Evolutionary conservation across 2,113 vertebrate genomes (phyloP).

Genomic region (Chaetodon trifascialis): DNA sequence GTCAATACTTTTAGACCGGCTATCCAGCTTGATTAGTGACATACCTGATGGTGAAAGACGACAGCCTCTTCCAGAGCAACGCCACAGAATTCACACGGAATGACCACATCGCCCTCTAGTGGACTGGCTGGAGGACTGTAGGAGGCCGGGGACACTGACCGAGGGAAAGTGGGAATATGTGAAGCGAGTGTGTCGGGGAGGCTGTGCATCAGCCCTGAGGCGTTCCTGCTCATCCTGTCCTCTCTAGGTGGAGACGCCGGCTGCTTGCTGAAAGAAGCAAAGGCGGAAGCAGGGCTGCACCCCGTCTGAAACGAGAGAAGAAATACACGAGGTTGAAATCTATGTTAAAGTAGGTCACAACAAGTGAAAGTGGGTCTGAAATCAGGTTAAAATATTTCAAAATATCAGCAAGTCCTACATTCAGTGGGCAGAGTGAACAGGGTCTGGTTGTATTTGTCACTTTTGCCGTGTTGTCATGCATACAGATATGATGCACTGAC

Average conservation of each 20-base stretch:
- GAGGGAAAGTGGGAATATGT: constrained; percentile 81
- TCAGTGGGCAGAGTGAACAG: neutral
- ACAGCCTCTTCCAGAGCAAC: constrained; percentile 91
- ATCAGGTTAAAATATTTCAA: neutral
- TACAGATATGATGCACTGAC: constrained; percentile 10
- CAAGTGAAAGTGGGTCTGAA: neutral
- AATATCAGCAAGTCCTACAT: neutral
- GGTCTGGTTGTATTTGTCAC: neutral
- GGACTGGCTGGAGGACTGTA: constrained; percentile 79
- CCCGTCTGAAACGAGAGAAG: constrained; percentile 86
- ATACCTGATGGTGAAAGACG: constrained; percentile 96
- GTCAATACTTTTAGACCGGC: neutral
- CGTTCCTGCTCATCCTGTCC: constrained; percentile 65
- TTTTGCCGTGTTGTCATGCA: neutral
- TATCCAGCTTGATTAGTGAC: neutral
- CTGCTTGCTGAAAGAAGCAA: constrained; percentile 89
- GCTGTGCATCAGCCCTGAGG: constrained; percentile 66
- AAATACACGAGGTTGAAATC: neutral
- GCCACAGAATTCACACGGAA: constrained; percentile 97
- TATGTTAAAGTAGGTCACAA: neutral
- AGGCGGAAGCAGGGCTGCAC: constrained; percentile 91
- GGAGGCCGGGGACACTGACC: constrained; percentile 74
- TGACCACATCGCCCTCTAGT: constrained; percentile 84
- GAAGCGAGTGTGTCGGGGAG: constrained; percentile 77
- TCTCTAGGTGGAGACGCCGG: constrained; percentile 78